These are phyloP conservation scores for Zalophus californianus DNA, from an alignment of 2,797 vertebrate genomes.

Conservation along the genomic window DNA sequence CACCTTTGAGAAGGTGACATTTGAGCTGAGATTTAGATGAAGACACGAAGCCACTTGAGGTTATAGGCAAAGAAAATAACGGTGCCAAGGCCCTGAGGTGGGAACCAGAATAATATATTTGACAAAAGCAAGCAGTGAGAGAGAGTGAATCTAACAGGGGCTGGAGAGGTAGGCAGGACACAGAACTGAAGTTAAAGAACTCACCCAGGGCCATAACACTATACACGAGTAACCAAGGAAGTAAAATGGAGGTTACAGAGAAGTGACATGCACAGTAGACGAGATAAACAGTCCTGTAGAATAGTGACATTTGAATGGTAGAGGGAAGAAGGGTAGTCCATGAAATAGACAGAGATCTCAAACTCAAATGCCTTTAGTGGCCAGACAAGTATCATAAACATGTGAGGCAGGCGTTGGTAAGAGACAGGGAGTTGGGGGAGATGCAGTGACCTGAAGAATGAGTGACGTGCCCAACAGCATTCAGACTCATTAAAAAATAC, in stretches of 20 bases:
- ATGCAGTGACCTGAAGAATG: not conserved
- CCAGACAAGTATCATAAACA: not conserved
- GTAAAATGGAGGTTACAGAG: not conserved
- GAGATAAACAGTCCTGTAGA: not conserved
- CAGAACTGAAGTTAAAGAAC: not conserved
- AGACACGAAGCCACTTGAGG: not conserved
- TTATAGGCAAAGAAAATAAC: not conserved
- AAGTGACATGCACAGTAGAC: not conserved
- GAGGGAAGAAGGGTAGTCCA: not conserved
- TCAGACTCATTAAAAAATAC: conserved; percentile 23
- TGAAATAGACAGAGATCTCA: not conserved
- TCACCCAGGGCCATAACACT: not conserved
- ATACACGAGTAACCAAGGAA: not conserved
- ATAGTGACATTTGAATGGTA: not conserved
- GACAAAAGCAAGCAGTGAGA: not conserved
- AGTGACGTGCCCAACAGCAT: not conserved
- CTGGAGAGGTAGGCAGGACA: not conserved
- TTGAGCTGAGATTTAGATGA: not conserved
- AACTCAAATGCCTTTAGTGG: not conserved
- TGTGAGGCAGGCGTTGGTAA: not conserved
- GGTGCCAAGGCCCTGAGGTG: not conserved
- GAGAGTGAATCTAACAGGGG: not conserved
- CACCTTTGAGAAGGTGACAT: not conserved
- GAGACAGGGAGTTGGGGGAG: not conserved
- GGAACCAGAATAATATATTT: not conserved